These are phyloP conservation scores for Muntiacus reevesi DNA, from an alignment of 2,113 vertebrate species.

Conservation along the genomic window DNA sequence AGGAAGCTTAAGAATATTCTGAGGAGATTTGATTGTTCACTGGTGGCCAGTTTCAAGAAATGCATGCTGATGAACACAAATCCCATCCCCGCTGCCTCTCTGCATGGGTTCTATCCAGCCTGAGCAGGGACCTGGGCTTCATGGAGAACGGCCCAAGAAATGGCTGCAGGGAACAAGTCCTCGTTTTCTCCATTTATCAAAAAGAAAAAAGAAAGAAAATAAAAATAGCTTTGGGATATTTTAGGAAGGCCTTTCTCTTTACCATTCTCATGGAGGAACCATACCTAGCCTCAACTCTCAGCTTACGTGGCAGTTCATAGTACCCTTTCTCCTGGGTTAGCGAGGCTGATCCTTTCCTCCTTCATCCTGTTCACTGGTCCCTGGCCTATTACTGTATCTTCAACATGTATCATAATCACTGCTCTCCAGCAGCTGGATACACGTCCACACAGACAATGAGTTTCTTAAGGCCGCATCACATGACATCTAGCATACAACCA, in stretches of 20 bases:
- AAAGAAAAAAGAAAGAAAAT: background rate
- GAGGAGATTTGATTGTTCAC: background rate
- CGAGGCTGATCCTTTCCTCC: background rate
- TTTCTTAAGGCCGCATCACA: background rate
- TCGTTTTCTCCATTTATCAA: background rate
- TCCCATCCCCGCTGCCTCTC: fast-evolving
- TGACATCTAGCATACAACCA: background rate
- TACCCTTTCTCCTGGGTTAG: background rate
- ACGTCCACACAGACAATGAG: background rate
- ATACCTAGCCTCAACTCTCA: background rate
- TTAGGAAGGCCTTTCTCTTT: background rate
- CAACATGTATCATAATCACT: background rate
- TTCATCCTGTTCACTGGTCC: too few species aligned
- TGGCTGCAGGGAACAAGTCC: background rate
- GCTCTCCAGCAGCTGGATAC: background rate
- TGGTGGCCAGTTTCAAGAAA: background rate
- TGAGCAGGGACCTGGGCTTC: fast-evolving
- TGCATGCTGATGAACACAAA: background rate
- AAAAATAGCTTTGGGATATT: background rate
- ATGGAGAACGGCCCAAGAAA: background rate
- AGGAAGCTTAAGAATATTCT: background rate
- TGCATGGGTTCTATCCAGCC: background rate
- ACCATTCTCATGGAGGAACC: background rate
- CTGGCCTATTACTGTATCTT: background rate
- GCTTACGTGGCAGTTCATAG: fast-evolving